These are phyloP conservation scores for Troilus luridus DNA, from an alignment of 2,888 invertebrate species.

Conservation along the genomic window DNA sequence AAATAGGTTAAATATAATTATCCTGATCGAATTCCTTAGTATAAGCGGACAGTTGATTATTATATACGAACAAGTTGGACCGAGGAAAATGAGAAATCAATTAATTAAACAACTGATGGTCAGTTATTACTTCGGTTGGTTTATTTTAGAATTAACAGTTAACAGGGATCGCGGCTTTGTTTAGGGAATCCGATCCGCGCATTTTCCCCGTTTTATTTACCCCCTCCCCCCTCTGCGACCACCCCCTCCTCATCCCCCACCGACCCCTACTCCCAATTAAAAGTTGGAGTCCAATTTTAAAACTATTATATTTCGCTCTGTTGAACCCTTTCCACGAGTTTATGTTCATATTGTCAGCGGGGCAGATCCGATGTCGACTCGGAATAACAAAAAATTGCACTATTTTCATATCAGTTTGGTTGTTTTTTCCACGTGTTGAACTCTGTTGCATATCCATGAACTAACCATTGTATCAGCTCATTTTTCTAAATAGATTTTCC, in stretches of 20 bases:
- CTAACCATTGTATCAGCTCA: background rate
- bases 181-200: background rate
- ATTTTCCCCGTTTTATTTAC: conserved; percentile 14
- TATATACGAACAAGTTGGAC: background rate
- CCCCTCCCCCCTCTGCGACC: background rate
- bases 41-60: background rate
- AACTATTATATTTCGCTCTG: conserved; percentile 40
- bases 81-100: background rate
- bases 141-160: background rate
- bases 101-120: background rate
- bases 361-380: background rate
- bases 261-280: background rate
- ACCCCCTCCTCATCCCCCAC: background rate
- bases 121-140: background rate
- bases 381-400: conserved; percentile 3
- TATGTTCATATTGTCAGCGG: conserved; percentile 7
- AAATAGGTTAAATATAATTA: background rate
- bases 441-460: conserved; percentile 10
- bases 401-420: conserved; percentile 25
- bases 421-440: background rate
- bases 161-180: background rate
- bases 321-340: conserved; percentile 17
- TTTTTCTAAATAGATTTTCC: background rate
- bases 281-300: conserved; percentile 37
- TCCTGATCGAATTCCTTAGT: background rate